Conservation (phyloP, 2,797 vertebrate species). For the Craterocephalus amniculus region DNA sequence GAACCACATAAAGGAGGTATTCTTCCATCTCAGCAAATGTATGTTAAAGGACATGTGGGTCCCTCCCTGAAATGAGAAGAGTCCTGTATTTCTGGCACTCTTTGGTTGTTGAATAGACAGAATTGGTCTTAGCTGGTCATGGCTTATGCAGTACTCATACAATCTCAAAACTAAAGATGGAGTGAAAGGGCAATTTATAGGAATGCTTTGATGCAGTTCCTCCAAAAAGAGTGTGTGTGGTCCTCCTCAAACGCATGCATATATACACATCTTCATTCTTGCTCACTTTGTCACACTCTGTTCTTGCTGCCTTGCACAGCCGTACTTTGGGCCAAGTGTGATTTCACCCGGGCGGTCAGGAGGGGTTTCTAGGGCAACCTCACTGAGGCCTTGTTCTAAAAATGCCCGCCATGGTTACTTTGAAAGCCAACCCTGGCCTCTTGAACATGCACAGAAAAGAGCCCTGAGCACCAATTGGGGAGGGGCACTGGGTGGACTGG, state of each 20-base stretch:
- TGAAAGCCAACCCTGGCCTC: slow-evolving; percentile 81
- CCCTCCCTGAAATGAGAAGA: slow-evolving; percentile 51
- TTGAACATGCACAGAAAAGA: slow-evolving; percentile 77
- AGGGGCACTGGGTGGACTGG: slow-evolving; percentile 64
- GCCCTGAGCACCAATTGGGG: slow-evolving; percentile 70
- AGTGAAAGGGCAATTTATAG: slow-evolving; percentile 47
- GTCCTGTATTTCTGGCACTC: slow-evolving; percentile 50
- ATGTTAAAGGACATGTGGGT: slow-evolving; percentile 41
- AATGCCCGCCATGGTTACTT: slow-evolving; percentile 82
- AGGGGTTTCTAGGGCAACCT: slow-evolving; percentile 84
- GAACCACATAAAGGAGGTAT: slow-evolving; percentile 57
- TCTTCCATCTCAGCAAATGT: slow-evolving; percentile 57
- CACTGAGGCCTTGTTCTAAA: slow-evolving; percentile 82
- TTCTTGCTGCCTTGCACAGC: slow-evolving; percentile 55
- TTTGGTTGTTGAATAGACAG: slow-evolving; percentile 55
- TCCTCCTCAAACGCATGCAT: slow-evolving; percentile 45
- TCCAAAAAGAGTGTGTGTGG: slow-evolving; percentile 71
- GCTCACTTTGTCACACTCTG: slow-evolving; percentile 57
- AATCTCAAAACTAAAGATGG: slow-evolving; percentile 58
- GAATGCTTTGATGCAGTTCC: slow-evolving; percentile 71
- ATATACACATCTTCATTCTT: slow-evolving; percentile 53
- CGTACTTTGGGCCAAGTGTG: slow-evolving; percentile 74
- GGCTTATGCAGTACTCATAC: slow-evolving; percentile 65
- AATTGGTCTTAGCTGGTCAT: slow-evolving; percentile 58
- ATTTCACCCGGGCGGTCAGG: slow-evolving; percentile 80